Percentiles rank a stretch among this genome's conserved stretches.
Conservation (phyloP, 2,797 vertebrate species). For the Phyllotis vaccarum region DNA sequence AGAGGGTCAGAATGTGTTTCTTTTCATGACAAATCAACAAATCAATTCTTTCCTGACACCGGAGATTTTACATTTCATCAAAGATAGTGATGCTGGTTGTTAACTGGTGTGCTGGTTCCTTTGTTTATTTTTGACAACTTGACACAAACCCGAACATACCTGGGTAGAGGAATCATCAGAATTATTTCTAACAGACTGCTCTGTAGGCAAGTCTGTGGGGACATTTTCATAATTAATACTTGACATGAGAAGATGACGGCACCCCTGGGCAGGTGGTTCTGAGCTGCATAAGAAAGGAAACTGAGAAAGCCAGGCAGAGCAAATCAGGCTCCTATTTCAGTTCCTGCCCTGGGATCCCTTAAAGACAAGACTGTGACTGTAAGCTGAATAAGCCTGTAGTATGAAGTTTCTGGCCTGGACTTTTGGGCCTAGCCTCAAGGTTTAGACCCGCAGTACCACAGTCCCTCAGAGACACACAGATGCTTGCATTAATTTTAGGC, state of each 20-base stretch:
- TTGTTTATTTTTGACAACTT: background rate
- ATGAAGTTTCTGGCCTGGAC: too few species aligned
- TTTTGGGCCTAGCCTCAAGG: too few species aligned
- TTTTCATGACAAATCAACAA: background rate
- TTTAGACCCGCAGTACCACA: too few species aligned
- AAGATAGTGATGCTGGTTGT: background rate
- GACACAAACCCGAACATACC: background rate
- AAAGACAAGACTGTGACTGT: background rate
- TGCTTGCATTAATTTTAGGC: too few species aligned
- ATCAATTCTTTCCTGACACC: slow-evolving; percentile 27
- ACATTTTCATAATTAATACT: background rate
- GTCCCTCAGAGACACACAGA: too few species aligned
- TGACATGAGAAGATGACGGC: background rate
- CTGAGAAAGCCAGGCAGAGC: background rate
- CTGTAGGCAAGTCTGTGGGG: background rate
- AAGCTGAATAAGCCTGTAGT: background rate
- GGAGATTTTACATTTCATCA: slow-evolving; percentile 36
- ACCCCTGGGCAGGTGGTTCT: background rate
- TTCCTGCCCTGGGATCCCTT: background rate
- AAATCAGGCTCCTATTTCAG: background rate
- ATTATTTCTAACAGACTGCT: too few species aligned
- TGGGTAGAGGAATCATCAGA: background rate
- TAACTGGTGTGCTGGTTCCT: background rate
- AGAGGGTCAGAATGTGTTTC: background rate
- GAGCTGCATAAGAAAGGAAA: background rate